Evolutionary conservation across 2,888 invertebrate species (phyloP), one percentile per base, ranked within the genome.

Genomic region (Unio pictorum): DNA sequence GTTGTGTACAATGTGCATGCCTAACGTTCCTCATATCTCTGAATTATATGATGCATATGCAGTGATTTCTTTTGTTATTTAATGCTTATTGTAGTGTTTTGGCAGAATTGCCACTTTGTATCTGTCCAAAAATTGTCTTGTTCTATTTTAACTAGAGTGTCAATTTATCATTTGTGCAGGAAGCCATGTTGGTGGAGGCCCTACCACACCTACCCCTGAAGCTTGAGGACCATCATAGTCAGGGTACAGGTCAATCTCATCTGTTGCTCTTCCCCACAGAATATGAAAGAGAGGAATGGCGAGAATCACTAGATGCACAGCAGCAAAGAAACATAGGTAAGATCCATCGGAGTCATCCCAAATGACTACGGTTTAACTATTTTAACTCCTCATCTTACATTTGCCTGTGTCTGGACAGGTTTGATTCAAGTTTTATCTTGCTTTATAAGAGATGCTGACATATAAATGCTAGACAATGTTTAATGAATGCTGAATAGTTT

Each of bases 221-320:
- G 63, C 93, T 97, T 69, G 94, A 94, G 64, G 94, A 95, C 80
- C 89, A 79, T 55, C 15, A 45, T 15, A 71, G 75, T 26, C 66
- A 69, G 11, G 79, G 75, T n/a, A 78, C 78, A 54, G 68, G 72
- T 18, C 89, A 74, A 93, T 84, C 80, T 0, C 92, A 92, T 81
- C 94, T 94, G 68, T 96, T 98, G 91, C 96, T 97, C 91, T 92
- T 98, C 84, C 95, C 96, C 80, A 97, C 97, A 0, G 97, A 98
- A 91, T 98, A 95, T 87, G 98, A 98, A 90, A 92, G 96, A 68
- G 95, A 95, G 77, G 96, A 97, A 89, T 98, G 97, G 97, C 94
- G 95, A 80, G 97, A 97, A 88, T 95, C 97, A 4, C 95, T 98
- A 79, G 94, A 94, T 80, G 94, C 95, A 30, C 81, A 78, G 67